Percentiles rank a stretch among this genome's conserved stretches.
Conservation (phyloP, 1,140 invertebrate genomes). For the Drosophila chauvacae region DNA sequence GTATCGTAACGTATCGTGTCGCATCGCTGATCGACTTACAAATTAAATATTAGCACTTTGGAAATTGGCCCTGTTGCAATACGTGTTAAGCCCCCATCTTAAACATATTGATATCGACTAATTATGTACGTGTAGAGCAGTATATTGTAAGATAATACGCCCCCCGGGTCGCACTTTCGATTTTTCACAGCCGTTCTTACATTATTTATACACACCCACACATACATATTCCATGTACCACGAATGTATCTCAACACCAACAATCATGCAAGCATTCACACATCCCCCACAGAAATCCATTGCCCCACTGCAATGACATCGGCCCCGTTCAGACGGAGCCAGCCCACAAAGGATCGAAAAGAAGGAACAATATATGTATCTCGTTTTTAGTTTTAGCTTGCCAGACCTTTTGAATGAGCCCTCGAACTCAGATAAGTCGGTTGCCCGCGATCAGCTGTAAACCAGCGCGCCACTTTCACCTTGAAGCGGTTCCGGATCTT, state of each 20-base stretch:
- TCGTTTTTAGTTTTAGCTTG: conserved; percentile 82
- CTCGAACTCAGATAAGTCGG: conserved; percentile 32
- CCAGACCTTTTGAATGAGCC: conserved; percentile 59
- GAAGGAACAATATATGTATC: conserved; percentile 63
- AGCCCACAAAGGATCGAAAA: conserved; percentile 30
- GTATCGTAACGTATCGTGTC: conserved; percentile 27
- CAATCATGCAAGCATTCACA: conserved; percentile 44
- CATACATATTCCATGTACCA: conserved; percentile 26
- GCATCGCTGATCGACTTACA: conserved; percentile 53
- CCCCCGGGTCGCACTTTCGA: conserved; percentile 28
- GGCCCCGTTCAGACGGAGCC: conserved; percentile 25
- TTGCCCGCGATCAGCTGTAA: conserved; percentile 20
- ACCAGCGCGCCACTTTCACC: conserved; percentile 45
- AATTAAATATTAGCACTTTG: conserved; percentile 72
- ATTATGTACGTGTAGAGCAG: conserved; percentile 38
- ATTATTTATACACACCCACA: conserved; percentile 39
- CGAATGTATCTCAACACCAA: conserved; percentile 76
- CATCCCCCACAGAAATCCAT: conserved; percentile 15
- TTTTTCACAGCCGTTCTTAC: conserved; percentile 35
- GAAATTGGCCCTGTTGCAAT: conserved; percentile 80
- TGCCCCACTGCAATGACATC: conserved; percentile 34
- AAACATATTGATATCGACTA: conserved; percentile 62
- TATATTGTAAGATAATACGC: conserved; percentile 43
- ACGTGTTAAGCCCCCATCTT: conserved; percentile 64
- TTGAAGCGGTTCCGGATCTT: conserved; percentile 66